phyloP scores from a whole-genome alignment of 2,888 invertebrate genomes.

The Lochmaea capreae region DNA sequence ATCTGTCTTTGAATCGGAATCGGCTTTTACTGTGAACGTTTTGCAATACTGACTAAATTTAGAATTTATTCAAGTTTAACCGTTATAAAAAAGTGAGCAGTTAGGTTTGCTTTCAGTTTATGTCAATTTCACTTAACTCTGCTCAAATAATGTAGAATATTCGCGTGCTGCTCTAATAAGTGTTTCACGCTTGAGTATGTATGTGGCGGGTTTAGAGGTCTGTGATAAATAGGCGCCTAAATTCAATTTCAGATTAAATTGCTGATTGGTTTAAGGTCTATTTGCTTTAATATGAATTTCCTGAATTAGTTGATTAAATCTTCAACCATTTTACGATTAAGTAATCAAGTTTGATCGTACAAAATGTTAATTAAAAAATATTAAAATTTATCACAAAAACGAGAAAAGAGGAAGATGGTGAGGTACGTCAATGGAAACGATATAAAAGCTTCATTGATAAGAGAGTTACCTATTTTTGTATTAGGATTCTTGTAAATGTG shows the following conservation, averaged over 20 bases:
- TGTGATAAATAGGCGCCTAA: conserved; percentile 10
- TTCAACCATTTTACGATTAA: background rate
- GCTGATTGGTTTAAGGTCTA: conserved; percentile 9
- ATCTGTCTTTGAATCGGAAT: no score
- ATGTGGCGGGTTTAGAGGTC: conserved; percentile 13
- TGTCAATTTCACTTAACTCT: no score
- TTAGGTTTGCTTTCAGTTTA: no score
- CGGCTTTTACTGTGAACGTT: no score
- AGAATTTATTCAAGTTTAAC: no score
- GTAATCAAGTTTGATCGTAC: background rate
- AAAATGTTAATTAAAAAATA: background rate
- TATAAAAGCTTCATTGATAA: no score
- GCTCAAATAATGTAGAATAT: background rate
- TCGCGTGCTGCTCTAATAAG: background rate
- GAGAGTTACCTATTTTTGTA: no score
- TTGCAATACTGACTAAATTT: no score
- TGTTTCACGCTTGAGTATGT: background rate
- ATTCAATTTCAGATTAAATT: conserved; percentile 11
- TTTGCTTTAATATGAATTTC: conserved; percentile 11
- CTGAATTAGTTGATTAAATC: conserved; percentile 15
- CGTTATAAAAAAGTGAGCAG: no score
- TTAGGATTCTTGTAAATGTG: no score
- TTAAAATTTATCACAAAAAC: background rate
- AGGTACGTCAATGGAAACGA: no score
- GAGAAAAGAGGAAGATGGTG: background rate